These are phyloP conservation scores for Bhutanitis thaidina DNA, from an alignment of 2,888 invertebrate species.

Conservation along the genomic window DNA sequence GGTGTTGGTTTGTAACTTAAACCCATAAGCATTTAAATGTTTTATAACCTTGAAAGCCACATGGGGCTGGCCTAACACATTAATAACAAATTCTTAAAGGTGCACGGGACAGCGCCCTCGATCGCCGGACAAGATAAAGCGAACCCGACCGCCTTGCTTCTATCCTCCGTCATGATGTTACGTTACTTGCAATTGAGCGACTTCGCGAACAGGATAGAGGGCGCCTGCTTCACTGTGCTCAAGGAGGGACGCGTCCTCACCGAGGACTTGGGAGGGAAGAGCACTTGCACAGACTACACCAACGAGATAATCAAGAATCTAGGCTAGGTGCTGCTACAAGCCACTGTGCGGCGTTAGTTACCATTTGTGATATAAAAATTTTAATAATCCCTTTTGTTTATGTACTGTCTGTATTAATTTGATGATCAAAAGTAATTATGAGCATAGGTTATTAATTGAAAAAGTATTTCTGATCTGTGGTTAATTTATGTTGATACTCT, in stretches of 20 bases:
- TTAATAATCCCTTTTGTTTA: no score
- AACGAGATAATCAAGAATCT: constrained; percentile 85
- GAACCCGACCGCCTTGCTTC: constrained; percentile 97
- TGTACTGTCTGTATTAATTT: no score
- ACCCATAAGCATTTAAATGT: background rate
- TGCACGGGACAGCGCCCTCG: constrained; percentile 98
- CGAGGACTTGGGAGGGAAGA: constrained; percentile 95
- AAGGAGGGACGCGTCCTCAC: constrained; percentile 91
- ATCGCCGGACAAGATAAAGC: constrained; percentile 98
- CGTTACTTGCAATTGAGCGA: constrained; percentile 89
- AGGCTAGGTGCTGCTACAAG: constrained; percentile 12
- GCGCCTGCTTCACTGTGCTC: constrained; percentile 91
- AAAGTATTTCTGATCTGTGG: no score
- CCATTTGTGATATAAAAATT: no score
- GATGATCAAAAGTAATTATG: no score
- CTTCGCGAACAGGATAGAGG: constrained; percentile 89
- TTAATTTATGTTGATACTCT: no score
- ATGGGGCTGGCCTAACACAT: background rate
- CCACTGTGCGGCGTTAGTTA: no score
- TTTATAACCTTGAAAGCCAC: background rate
- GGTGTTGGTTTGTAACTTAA: background rate
- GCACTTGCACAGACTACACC: constrained; percentile 96
- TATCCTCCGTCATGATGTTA: constrained; percentile 99
- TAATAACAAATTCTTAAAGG: constrained; percentile 70
- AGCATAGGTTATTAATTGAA: no score